These are phyloP conservation scores for Lordiphosa clarofinis DNA, from an alignment of 1,140 invertebrate species.

Conservation along the genomic window DNA sequence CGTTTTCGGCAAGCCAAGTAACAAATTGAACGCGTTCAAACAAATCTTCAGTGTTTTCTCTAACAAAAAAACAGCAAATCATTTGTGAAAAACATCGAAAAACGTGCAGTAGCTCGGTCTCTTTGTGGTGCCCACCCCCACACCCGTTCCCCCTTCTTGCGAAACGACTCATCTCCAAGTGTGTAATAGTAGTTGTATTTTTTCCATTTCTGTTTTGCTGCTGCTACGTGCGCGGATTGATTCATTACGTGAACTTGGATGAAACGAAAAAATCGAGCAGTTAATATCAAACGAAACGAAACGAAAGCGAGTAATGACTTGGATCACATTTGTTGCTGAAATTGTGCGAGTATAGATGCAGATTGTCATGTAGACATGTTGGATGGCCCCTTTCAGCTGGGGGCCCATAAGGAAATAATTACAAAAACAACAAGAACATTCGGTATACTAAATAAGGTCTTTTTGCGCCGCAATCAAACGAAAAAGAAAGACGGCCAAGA, in stretches of 20 bases:
- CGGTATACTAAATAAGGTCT: conserved; percentile 27
- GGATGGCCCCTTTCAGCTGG: conserved; percentile 51
- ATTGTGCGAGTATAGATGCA: conserved; percentile 57
- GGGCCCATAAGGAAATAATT: conserved; percentile 52
- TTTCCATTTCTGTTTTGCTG: conserved; percentile 39
- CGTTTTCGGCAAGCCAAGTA: conserved; percentile 2
- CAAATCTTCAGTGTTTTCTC: conserved; percentile 26
- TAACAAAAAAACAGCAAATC: conserved; percentile 4
- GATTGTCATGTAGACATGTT: conserved; percentile 60
- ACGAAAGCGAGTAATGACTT: conserved; percentile 18
- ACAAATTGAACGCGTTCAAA: conserved; percentile 18
- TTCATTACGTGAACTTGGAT: conserved; percentile 62
- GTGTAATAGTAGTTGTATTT: conserved; percentile 38
- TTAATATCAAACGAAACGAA: conserved; percentile 37
- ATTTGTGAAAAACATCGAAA: no score
- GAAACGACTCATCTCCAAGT: background rate
- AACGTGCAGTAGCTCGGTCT: no score
- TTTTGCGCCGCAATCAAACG: conserved; percentile 18
- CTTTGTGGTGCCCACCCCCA: no score
- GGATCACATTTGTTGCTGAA: conserved; percentile 31
- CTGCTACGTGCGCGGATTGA: conserved; percentile 49
- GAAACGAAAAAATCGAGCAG: conserved; percentile 39
- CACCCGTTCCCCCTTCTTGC: no score
- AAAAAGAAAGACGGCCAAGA: conserved; percentile 20
- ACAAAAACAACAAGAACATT: conserved; percentile 17